phyloP scores from a whole-genome alignment of 2,113 vertebrate genomes.

The Mesitornis unicolor region DNA sequence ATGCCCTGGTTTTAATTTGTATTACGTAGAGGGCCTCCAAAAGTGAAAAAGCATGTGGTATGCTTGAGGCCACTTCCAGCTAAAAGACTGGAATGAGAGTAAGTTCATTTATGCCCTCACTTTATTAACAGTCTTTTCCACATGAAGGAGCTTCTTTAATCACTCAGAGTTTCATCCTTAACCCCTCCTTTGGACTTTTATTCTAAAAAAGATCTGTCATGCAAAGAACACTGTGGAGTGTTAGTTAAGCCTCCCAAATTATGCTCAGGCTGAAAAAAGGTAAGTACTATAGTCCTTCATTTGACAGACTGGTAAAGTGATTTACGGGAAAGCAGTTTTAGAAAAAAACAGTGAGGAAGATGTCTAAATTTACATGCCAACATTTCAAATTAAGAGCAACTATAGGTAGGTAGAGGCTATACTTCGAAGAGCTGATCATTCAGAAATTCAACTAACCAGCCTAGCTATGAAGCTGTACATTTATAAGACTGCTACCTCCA shows the following conservation, averaged over 20 bases:
- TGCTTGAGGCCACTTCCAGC: not conserved
- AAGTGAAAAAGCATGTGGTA: slow-evolving; percentile 52
- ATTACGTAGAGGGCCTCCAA: not conserved
- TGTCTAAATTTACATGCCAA: not conserved
- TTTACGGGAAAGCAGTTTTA: not conserved
- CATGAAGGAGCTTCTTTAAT: not conserved
- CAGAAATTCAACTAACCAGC: not conserved
- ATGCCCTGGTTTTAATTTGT: slow-evolving; percentile 55
- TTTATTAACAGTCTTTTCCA: slow-evolving; percentile 6
- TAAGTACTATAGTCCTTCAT: not conserved
- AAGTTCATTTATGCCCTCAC: not conserved
- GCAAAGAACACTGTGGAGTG: not conserved
- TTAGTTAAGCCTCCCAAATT: not conserved
- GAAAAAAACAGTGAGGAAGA: not conserved
- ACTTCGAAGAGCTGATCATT: not conserved
- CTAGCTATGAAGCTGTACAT: not conserved
- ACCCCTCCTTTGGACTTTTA: not conserved
- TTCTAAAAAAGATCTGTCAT: not conserved
- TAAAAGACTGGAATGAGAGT: not conserved
- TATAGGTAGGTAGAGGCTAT: not conserved
- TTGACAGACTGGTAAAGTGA: not conserved
- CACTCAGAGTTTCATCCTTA: not conserved
- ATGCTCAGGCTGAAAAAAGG: not conserved
- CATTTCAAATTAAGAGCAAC: not conserved
- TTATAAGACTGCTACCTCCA: not conserved